These are phyloP conservation scores for Sebastolobus altivelis DNA, from an alignment of 2,797 vertebrate species.

Conservation along the genomic window DNA sequence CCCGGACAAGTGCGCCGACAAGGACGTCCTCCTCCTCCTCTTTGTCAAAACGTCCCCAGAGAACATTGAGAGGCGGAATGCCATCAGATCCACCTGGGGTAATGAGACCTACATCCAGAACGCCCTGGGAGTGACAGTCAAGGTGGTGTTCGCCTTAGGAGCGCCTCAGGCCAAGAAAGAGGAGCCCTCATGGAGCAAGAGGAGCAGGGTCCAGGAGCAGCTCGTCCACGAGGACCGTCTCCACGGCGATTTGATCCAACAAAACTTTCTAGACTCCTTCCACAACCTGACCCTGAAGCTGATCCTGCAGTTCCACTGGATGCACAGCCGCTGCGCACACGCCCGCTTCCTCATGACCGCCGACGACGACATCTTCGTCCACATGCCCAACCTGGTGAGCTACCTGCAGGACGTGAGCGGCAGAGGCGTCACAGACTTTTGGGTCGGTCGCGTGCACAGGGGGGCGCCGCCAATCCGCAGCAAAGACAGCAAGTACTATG, in stretches of 20 bases:
- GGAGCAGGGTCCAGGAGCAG: slow-evolving; percentile 67
- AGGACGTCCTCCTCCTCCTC: slow-evolving; percentile 91
- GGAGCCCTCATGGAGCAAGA: slow-evolving; percentile 34
- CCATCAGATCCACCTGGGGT: slow-evolving; percentile 95
- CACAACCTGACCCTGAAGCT: slow-evolving; percentile 96
- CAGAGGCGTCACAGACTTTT: slow-evolving; percentile 87
- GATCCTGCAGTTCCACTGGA: slow-evolving; percentile 95
- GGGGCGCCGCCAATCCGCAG: slow-evolving; percentile 90
- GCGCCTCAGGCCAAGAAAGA: slow-evolving; percentile 45
- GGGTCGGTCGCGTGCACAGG: slow-evolving; percentile 93
- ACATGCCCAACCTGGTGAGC: slow-evolving; percentile 93
- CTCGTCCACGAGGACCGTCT: slow-evolving; percentile 86
- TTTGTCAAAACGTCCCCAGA: slow-evolving; percentile 93
- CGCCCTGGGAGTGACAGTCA: slow-evolving; percentile 89
- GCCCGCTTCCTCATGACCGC: slow-evolving; percentile 96
- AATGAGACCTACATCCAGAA: slow-evolving; percentile 87
- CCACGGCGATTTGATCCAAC: slow-evolving; percentile 92
- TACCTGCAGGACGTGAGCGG: slow-evolving; percentile 88
- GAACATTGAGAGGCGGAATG: slow-evolving; percentile 87
- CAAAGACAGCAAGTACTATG: slow-evolving; percentile 94
- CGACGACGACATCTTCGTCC: slow-evolving; percentile 96
- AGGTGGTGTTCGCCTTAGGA: slow-evolving; percentile 93
- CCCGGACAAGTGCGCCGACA: slow-evolving; percentile 84
- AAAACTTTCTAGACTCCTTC: slow-evolving; percentile 95
- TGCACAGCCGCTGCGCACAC: slow-evolving; percentile 89